Conservation (phyloP, 2,113 vertebrate genomes). For the Xenopus borealis region DNA sequence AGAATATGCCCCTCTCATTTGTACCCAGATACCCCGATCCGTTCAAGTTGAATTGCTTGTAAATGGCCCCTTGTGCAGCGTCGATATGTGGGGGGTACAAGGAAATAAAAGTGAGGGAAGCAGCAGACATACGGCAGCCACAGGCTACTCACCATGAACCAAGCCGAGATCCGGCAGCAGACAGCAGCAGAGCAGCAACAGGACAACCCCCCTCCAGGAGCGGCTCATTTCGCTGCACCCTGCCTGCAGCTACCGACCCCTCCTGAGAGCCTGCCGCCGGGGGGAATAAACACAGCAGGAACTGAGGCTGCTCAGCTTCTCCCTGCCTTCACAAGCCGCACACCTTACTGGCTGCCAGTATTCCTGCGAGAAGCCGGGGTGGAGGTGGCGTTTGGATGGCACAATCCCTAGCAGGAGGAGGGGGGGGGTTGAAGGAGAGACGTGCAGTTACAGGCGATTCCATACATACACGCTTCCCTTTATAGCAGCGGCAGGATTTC, state of each 20-base stretch:
- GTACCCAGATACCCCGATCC: no score
- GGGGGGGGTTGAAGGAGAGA: conserved; percentile 2
- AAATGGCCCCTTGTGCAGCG: no score
- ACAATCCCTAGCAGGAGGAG: background rate
- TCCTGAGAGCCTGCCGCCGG: conserved; percentile 35
- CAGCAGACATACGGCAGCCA: no score
- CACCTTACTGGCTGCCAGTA: background rate
- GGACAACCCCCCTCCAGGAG: conserved; percentile 40
- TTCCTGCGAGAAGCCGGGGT: background rate
- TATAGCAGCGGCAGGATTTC: conserved; percentile 31
- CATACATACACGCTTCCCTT: conserved; percentile 22
- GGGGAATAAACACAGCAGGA: conserved; percentile 41
- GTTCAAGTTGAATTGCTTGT: no score
- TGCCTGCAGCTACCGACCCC: conserved; percentile 13
- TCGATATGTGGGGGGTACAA: no score
- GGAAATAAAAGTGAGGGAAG: no score
- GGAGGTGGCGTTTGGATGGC: background rate
- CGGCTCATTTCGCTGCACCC: conserved; percentile 48
- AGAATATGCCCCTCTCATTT: no score
- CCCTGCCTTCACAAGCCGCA: background rate
- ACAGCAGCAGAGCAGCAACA: conserved; percentile 52
- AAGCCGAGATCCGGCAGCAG: conserved; percentile 47
- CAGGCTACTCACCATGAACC: conserved; percentile 52
- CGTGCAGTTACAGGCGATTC: conserved; percentile 15
- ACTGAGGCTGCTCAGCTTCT: background rate